phyloP scores from a whole-genome alignment of 2,797 vertebrate species.

The Cheirogaleus major region DNA sequence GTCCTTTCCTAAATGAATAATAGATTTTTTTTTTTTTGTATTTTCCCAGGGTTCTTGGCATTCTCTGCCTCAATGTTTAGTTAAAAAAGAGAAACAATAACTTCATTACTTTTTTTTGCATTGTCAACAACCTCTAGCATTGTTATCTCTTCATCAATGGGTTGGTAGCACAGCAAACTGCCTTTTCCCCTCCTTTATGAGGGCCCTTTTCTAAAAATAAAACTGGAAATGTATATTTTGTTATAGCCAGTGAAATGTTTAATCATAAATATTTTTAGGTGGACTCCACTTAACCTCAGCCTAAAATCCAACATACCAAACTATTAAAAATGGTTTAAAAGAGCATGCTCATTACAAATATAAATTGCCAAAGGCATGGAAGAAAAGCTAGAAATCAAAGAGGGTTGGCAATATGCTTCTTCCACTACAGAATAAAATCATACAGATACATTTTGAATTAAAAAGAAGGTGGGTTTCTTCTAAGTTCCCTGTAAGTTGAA shows the following conservation, averaged over 20 bases:
- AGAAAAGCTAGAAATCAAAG: neutral
- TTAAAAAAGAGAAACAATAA: conserved; percentile 29
- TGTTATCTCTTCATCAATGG: neutral
- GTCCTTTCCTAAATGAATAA: neutral
- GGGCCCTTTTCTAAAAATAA: neutral
- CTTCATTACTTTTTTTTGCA: neutral
- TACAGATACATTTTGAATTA: neutral
- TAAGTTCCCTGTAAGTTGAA: neutral
- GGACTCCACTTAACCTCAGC: neutral
- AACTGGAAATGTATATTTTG: neutral
- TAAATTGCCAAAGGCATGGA: neutral
- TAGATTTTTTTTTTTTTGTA: neutral
- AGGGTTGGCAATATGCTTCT: neutral
- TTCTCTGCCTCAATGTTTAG: neutral
- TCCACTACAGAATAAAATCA: neutral
- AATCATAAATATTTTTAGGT: neutral
- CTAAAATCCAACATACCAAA: neutral
- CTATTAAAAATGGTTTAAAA: neutral
- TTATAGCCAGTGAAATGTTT: neutral
- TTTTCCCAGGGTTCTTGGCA: neutral
- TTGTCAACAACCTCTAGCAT: neutral
- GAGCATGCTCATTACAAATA: neutral
- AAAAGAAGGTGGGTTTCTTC: neutral
- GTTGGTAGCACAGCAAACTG: neutral
- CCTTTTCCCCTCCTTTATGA: neutral